These are phyloP conservation scores for Upupa epops DNA, from an alignment of 2,113 vertebrate species.

Conservation along the genomic window DNA sequence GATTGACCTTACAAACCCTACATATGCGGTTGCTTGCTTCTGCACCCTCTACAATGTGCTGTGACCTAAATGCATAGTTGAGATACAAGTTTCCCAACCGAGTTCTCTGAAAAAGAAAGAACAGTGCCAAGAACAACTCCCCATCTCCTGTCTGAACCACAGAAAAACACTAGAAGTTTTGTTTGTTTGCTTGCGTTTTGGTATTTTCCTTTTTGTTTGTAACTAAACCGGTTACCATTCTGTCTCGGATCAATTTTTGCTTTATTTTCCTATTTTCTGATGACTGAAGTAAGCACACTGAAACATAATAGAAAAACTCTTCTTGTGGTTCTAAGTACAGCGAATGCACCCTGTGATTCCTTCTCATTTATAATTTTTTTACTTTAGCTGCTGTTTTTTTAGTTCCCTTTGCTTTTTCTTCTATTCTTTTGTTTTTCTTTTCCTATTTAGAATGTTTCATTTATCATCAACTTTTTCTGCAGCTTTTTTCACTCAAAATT, in stretches of 20 bases:
- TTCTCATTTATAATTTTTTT: neutral
- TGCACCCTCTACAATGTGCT: neutral
- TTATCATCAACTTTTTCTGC: neutral
- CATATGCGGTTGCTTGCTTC: constrained; percentile 35
- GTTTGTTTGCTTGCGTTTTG: neutral
- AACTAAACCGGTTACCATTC: neutral
- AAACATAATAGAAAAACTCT: neutral
- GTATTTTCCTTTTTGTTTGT: neutral
- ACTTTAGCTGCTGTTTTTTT: neutral
- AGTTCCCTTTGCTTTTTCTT: neutral
- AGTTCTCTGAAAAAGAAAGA: constrained; percentile 10
- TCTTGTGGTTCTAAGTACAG: neutral
- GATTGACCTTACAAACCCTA: constrained; percentile 11
- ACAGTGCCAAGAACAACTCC: constrained; percentile 45
- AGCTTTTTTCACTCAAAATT: neutral
- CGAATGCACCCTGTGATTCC: neutral
- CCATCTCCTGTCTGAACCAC: neutral
- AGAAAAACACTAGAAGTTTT: neutral
- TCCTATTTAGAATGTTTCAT: neutral
- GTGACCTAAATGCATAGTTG: constrained; percentile 40
- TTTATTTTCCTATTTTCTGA: neutral
- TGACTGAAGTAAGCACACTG: neutral
- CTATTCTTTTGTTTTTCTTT: too few relatives aligned
- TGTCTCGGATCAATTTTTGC: neutral
- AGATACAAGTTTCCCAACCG: constrained; percentile 27